A percentile compares a stretch with the other conserved stretches of the same genome.
Evolutionary conservation across 2,113 vertebrate species (phyloP).

Genomic region (Gobius niger): DNA sequence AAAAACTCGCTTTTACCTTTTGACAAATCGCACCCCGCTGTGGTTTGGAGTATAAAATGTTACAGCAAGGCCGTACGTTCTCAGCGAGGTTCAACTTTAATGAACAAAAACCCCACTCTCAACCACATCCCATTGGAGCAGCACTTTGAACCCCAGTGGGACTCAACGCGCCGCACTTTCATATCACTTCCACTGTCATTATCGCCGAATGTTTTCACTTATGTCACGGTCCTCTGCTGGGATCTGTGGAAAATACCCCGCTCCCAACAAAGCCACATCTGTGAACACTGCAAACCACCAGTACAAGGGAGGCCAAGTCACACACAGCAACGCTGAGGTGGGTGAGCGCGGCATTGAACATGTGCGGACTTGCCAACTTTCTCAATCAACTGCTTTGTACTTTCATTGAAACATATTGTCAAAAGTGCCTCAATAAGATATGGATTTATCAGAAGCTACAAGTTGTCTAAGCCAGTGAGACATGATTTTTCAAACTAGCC

Average conservation of each 20-base stretch:
- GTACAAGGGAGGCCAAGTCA: slow-evolving; percentile 21
- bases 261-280: slow-evolving; percentile 53
- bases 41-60: background rate
- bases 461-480: too few species aligned
- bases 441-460: too few species aligned
- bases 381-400: background rate
- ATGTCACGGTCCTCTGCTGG: slow-evolving; percentile 27
- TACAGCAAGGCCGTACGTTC: slow-evolving; percentile 17
- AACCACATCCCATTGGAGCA: slow-evolving; percentile 54
- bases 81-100: slow-evolving; percentile 13
- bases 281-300: slow-evolving; percentile 39
- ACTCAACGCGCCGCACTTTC: slow-evolving; percentile 40
- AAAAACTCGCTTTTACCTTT: too few species aligned
- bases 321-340: slow-evolving; percentile 2
- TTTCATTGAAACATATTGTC: background rate
- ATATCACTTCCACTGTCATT: slow-evolving; percentile 46
- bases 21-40: background rate
- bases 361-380: background rate
- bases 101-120: slow-evolving; percentile 33
- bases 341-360: background rate
- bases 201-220: slow-evolving; percentile 51
- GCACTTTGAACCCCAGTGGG: slow-evolving; percentile 51
- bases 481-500: too few species aligned
- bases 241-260: slow-evolving; percentile 51
- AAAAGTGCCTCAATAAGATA: background rate